Conservation (phyloP, 1,140 invertebrate genomes). For the Drosophila athabasca region DNA sequence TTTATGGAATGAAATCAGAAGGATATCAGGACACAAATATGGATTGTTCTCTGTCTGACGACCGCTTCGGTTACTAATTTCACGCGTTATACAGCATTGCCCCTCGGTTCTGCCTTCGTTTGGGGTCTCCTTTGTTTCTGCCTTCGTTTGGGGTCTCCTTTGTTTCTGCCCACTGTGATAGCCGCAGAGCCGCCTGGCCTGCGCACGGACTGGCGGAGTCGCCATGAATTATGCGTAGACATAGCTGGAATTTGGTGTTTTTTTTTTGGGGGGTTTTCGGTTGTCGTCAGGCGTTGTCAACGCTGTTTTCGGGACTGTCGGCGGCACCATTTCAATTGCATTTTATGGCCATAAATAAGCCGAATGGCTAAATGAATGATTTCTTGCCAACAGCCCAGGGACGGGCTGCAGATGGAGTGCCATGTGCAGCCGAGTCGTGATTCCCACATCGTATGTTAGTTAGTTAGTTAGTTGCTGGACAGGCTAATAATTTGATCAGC, state of each 20-base stretch:
- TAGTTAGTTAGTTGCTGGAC: conserved; percentile 8
- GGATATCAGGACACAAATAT: too few species aligned
- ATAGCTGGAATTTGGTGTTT: conserved; percentile 21
- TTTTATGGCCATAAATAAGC: conserved; percentile 70
- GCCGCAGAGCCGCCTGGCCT: conserved; percentile 6
- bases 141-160: background rate
- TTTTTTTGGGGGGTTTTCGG: conserved; percentile 20
- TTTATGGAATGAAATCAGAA: too few species aligned
- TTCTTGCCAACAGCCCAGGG: conserved; percentile 7
- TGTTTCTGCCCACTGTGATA: conserved; percentile 38
- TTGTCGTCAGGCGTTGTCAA: conserved; percentile 47
- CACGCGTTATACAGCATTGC: too few species aligned
- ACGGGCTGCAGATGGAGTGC: background rate
- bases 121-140: background rate
- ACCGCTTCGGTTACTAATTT: too few species aligned
- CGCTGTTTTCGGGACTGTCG: conserved; percentile 34
- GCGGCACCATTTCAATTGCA: conserved; percentile 68
- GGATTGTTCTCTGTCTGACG: too few species aligned
- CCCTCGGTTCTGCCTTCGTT: too few species aligned
- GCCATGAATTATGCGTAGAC: conserved; percentile 71
- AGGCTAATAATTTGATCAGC: conserved; percentile 68
- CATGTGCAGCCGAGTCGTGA: conserved; percentile 6
- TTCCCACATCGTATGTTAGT: conserved; percentile 35
- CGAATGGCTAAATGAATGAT: conserved; percentile 30
- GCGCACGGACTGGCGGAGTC: conserved; percentile 1